Conservation (phyloP, 2,113 vertebrate species). For the Diphyllodes magnificus region DNA sequence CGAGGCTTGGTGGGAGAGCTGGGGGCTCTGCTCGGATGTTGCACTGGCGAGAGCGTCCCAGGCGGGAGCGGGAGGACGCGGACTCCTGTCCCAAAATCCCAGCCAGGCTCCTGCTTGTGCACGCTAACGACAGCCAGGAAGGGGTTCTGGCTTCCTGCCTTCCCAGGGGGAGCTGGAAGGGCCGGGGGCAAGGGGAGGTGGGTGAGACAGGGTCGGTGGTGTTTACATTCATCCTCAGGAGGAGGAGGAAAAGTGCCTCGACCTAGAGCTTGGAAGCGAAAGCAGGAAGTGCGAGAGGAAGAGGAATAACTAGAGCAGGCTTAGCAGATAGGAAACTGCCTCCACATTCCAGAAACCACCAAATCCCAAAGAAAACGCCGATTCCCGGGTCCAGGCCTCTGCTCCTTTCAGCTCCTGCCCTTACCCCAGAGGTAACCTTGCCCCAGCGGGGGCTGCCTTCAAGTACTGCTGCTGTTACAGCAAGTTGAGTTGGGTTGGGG, state of each 20-base stretch:
- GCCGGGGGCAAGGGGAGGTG: not conserved
- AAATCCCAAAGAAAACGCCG: not conserved
- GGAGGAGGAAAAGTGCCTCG: not conserved
- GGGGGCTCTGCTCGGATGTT: conserved; percentile 32
- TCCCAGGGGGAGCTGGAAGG: not conserved
- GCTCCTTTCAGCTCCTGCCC: conserved; percentile 29
- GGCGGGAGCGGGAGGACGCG: not conserved
- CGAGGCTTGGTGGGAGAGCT: not conserved
- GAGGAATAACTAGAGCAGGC: not conserved
- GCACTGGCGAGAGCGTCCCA: conserved; percentile 38
- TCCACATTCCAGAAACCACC: not conserved
- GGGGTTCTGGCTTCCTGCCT: not conserved
- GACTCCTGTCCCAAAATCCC: not conserved
- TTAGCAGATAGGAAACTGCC: not conserved
- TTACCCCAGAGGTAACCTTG: not conserved
- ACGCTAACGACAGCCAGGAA: not conserved
- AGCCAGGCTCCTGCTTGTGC: conserved; percentile 25
- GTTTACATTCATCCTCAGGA: conserved; percentile 48
- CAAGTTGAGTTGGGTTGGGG: not conserved
- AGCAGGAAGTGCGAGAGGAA: not conserved
- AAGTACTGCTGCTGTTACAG: conserved; percentile 40
- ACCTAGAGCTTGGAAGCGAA: not conserved
- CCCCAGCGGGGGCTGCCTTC: not conserved
- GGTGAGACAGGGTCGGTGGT: not conserved
- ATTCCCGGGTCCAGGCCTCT: not conserved